Conservation (phyloP, 2,797 vertebrate genomes). For the Australoheros facetus region DNA sequence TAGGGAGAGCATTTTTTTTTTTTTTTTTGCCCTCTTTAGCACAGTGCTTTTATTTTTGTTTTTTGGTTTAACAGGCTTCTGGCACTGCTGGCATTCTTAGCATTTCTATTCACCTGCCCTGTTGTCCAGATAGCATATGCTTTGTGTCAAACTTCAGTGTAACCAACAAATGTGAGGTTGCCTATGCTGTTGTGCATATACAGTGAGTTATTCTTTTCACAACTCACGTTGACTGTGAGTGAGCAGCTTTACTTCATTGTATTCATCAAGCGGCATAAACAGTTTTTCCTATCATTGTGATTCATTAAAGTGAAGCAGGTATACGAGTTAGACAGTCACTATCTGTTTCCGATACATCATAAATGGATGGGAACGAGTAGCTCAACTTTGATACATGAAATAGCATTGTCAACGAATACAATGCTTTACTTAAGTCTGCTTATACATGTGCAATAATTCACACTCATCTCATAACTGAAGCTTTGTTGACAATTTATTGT, state of each 20-base stretch:
- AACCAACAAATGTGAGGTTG: neutral
- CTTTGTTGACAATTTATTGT: neutral
- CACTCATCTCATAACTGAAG: neutral
- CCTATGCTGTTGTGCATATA: neutral
- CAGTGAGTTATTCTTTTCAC: neutral
- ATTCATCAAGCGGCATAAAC: neutral
- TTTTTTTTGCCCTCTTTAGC: conserved; percentile 9
- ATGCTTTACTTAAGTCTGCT: neutral
- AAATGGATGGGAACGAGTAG: neutral
- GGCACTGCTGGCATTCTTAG: neutral
- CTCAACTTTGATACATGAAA: neutral
- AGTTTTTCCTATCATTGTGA: neutral
- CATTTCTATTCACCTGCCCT: neutral
- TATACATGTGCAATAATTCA: neutral
- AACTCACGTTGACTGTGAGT: neutral
- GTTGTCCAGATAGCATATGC: neutral
- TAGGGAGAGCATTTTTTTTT: conserved; percentile 3
- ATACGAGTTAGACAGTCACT: neutral
- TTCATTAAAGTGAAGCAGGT: neutral
- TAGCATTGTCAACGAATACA: too few species aligned
- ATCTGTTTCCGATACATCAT: neutral
- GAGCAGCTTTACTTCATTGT: neutral
- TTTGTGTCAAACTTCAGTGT: neutral
- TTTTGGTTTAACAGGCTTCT: neutral
- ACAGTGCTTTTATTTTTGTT: neutral